A percentile compares a stretch with the other conserved stretches of the same genome.
These are phyloP conservation scores for Phrynocephalus versicolor DNA, from an alignment of 2,113 vertebrate species.

Conservation along the genomic window DNA sequence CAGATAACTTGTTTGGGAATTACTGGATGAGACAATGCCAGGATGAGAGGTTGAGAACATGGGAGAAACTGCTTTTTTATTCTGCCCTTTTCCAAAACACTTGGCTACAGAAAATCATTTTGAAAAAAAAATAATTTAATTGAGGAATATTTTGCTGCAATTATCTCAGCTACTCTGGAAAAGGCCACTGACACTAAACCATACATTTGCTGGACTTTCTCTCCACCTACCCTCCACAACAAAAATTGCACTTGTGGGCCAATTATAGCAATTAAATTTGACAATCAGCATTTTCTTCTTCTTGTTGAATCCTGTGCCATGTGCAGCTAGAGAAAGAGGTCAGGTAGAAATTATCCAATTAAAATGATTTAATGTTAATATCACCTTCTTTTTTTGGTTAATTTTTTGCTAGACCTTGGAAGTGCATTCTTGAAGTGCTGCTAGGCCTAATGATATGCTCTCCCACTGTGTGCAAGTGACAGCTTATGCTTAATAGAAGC, in stretches of 20 bases:
- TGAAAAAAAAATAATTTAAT: background rate
- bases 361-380: background rate
- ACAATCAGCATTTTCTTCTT: background rate
- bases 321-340: background rate
- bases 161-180: background rate
- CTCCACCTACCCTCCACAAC: background rate
- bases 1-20: too few relatives aligned
- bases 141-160: background rate
- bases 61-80: background rate
- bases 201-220: background rate
- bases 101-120: background rate
- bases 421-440: background rate
- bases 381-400: background rate
- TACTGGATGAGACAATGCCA: background rate
- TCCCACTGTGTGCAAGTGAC: rapidly evolving
- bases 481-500: background rate
- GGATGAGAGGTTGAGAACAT: background rate
- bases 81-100: background rate
- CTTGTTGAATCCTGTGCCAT: background rate
- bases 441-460: background rate
- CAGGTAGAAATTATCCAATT: background rate
- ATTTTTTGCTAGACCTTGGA: background rate
- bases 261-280: background rate
- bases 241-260: background rate
- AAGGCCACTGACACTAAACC: background rate